A percentile compares a stretch with the other conserved stretches of the same genome.
Evolutionary conservation across 2,113 vertebrate species (phyloP).

Genomic region (Amphilophus citrinellus): DNA sequence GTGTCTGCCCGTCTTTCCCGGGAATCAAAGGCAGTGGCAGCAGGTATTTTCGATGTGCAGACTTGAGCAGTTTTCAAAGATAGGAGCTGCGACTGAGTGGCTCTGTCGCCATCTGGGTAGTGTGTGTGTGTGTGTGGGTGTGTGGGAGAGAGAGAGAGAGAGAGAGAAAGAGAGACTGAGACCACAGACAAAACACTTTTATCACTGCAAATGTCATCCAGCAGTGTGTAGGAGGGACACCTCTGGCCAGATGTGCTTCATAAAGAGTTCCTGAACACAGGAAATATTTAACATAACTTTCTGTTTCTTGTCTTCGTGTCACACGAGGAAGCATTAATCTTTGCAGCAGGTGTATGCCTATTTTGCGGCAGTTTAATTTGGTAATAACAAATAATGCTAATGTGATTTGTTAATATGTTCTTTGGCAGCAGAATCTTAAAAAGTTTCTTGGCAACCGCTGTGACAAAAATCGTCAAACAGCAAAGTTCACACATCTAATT

Average conservation of each 20-base stretch:
- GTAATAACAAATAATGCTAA: background rate
- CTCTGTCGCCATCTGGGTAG: slow-evolving; percentile 48
- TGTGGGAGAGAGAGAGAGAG: background rate
- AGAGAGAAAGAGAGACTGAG: background rate
- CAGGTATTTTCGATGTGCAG: slow-evolving; percentile 60
- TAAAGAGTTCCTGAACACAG: background rate
- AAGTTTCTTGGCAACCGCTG: background rate
- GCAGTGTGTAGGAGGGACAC: slow-evolving; percentile 2
- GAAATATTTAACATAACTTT: background rate
- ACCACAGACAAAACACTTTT: slow-evolving; percentile 12
- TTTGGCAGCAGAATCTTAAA: background rate
- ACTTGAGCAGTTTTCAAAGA: slow-evolving; percentile 68
- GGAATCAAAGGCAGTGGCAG: slow-evolving; percentile 54
- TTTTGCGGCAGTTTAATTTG: background rate
- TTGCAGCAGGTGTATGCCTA: background rate
- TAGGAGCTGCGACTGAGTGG: slow-evolving; percentile 64
- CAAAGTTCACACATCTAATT: background rate
- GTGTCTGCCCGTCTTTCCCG: slow-evolving; percentile 15
- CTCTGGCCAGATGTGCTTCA: background rate
- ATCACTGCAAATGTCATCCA: slow-evolving; percentile 23
- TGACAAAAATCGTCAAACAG: background rate
- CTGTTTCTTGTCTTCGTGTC: accelerated
- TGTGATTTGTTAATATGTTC: background rate
- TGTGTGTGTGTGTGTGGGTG: slow-evolving; percentile 12
- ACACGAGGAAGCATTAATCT: accelerated